These are phyloP conservation scores for Pollenia amentaria DNA, from an alignment of 2,888 invertebrate genomes.

Conservation along the genomic window DNA sequence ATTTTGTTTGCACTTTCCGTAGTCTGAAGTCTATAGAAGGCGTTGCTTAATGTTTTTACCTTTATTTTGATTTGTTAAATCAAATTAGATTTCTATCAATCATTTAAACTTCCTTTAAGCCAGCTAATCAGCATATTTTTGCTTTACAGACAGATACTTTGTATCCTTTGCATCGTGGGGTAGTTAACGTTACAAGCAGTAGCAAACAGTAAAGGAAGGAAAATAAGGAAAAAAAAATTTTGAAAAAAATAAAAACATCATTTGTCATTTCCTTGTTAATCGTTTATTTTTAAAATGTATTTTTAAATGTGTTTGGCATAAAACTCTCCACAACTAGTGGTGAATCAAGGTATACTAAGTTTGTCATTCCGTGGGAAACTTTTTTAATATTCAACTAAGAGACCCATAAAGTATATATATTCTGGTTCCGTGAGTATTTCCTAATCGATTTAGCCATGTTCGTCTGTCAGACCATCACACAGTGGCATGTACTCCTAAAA, in stretches of 20 bases:
- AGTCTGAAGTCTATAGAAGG: constrained; percentile 50
- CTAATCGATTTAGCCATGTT: too few species aligned
- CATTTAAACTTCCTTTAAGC: constrained; percentile 79
- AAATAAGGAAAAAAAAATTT: neutral
- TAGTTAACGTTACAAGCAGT: constrained; percentile 11
- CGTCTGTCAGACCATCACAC: too few species aligned
- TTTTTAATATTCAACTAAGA: too few species aligned
- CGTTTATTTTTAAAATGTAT: constrained; percentile 66
- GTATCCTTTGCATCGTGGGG: constrained; percentile 31
- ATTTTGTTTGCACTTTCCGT: too few species aligned
- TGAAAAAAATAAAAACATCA: constrained; percentile 50
- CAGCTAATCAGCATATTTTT: constrained; percentile 78
- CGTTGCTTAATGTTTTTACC: constrained; percentile 57
- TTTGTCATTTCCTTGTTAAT: constrained; percentile 74
- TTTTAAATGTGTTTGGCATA: constrained; percentile 3
- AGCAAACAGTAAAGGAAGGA: neutral
- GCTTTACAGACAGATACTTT: constrained; percentile 32
- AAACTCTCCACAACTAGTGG: too few species aligned
- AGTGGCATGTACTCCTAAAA: too few species aligned
- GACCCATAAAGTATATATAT: too few species aligned
- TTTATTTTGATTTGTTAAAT: constrained; percentile 65
- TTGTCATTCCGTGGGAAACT: too few species aligned
- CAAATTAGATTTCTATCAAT: constrained; percentile 79
- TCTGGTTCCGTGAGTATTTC: too few species aligned
- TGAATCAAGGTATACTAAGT: too few species aligned